These are phyloP conservation scores for Minunthozetes semirufus DNA, from an alignment of 2,888 invertebrate species.

Conservation along the genomic window DNA sequence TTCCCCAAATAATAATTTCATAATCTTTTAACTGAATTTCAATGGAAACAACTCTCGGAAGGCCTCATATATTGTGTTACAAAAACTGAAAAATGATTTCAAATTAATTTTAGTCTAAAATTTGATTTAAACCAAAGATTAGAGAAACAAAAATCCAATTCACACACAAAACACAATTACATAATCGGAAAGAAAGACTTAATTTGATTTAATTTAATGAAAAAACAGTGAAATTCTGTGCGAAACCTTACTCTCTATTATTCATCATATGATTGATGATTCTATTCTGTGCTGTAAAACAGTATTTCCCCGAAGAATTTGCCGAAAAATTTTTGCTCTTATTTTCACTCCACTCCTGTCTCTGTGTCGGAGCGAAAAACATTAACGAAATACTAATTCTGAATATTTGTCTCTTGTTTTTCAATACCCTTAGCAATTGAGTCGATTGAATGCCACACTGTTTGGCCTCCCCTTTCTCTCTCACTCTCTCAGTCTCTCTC, in stretches of 20 bases:
- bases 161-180: too few relatives aligned
- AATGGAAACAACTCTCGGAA: too few relatives aligned
- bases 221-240: neutral
- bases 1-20: too few relatives aligned
- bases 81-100: too few relatives aligned
- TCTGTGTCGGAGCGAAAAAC: neutral
- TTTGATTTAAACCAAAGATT: too few relatives aligned
- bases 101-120: too few relatives aligned
- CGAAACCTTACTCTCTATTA: neutral
- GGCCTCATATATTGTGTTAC: too few relatives aligned
- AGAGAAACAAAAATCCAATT: too few relatives aligned
- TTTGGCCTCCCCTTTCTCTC: neutral
- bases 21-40: too few relatives aligned
- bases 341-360: neutral
- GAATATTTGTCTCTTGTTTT: conserved; percentile 11
- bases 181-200: neutral
- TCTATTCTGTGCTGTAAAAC: neutral
- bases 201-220: neutral
- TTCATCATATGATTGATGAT: conserved; percentile 21
- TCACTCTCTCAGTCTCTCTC: too few relatives aligned
- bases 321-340: neutral
- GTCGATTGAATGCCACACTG: neutral
- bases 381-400: neutral
- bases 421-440: neutral
- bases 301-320: neutral